Base-by-base conservation (phyloP, 1,140 invertebrate species). In the Megalonaias nervosa region DNA sequence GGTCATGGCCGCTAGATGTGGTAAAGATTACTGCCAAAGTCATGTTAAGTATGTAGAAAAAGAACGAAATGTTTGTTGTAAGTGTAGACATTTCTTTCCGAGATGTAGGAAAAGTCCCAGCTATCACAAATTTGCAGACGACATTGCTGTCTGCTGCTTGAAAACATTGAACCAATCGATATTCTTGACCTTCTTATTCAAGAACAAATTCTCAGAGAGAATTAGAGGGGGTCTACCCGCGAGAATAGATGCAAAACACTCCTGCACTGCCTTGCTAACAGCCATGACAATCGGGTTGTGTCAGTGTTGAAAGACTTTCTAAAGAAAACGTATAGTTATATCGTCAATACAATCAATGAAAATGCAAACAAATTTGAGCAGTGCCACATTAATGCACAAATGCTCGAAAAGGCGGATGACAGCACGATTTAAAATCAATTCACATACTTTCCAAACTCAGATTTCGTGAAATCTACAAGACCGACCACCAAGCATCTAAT, bases 141-240 rank as follows among this genome's bases (percentile, higher is more conserved):
- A 23, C 59, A 79, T 56, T 76, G 74, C 62, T 77, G 74, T 74
- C 56, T 80, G 13, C 38, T 82, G 1, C 38, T 78, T 14, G 68
- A 81, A 26, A 81, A 80, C 56, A 60, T 83, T 31, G 81, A 83
- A 74, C 79, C 81, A 23, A 38, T n/a, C 9, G 81, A 83, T 60
- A 21, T 83, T 2, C 73, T 83, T 16, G 79, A 83, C 61, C 69
- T 67, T 38, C 59, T 75, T 12, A 78, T 75, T 66, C 75, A 83
- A 60, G 76, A 83, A n/a, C 56, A 64, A 15, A 58, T 83, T 38
- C 23, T 83, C 2, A 66, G 81, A 81, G 38, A 58, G 9, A 12
- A 56, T 81, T 17, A 48, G 61, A 5, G 13, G 59, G 23, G 75
- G 57, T n/a, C 6, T 19, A 81, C 79, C 19, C 16, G 81, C 65